Conservation (phyloP, 2,113 vertebrate species). For the Myotis davidii region DNA sequence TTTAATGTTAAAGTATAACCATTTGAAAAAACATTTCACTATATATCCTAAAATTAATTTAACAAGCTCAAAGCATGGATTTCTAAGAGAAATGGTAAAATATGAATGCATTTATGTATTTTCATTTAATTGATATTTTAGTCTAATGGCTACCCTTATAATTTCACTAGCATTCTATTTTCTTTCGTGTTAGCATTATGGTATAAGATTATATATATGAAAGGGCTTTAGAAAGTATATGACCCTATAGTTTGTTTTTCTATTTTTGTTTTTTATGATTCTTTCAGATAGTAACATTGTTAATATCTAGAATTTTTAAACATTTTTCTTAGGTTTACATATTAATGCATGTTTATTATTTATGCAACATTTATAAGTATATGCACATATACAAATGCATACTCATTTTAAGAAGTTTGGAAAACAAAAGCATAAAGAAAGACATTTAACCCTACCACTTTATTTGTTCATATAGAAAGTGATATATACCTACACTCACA, state of each 20-base stretch:
- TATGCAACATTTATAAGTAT: too few species aligned
- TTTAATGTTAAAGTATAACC: not conserved
- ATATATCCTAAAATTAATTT: not conserved
- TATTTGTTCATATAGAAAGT: not conserved
- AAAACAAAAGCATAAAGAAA: slow-evolving; percentile 24
- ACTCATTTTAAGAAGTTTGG: slow-evolving; percentile 1
- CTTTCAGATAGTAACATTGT: not conserved
- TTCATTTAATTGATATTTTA: slow-evolving; percentile 2
- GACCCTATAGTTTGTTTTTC: not conserved
- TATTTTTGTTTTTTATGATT: not conserved
- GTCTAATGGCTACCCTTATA: not conserved
- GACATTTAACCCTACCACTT: not conserved
- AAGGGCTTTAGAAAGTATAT: slow-evolving; percentile 24
- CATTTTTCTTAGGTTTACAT: not conserved
- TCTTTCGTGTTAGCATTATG: not conserved
- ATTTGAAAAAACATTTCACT: slow-evolving; percentile 23
- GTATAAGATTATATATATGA: not conserved
- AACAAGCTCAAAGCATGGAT: not conserved
- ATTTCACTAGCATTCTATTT: not conserved
- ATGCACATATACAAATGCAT: not conserved
- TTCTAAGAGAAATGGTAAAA: slow-evolving; percentile 28
- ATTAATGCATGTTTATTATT: not conserved
- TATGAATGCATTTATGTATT: slow-evolving; percentile 16
- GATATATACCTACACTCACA: not conserved
- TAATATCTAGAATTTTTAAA: slow-evolving; percentile 25